A percentile compares a stretch with the other conserved stretches of the same genome.
phyloP scores from a whole-genome alignment of 2,888 invertebrate genomes.

The Archaeoteleia sp. region DNA sequence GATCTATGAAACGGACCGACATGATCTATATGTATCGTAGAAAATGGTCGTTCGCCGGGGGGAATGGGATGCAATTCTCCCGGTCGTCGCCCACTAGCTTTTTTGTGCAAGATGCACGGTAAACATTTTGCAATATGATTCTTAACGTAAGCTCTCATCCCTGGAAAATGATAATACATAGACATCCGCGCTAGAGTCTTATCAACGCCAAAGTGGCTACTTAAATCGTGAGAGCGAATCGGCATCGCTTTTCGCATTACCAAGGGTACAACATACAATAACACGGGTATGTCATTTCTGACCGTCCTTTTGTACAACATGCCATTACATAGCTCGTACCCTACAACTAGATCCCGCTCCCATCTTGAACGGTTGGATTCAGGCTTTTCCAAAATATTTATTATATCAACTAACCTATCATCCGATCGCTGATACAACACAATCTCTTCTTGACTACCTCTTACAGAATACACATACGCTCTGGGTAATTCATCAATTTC shows the following conservation, averaged over 20 bases:
- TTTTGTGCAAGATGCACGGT: slow-evolving; percentile 54
- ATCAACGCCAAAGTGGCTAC: slow-evolving; percentile 54
- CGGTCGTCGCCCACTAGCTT: slow-evolving; percentile 38
- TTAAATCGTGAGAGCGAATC: slow-evolving; percentile 46
- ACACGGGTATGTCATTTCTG: too few species aligned
- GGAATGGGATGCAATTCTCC: slow-evolving; percentile 57
- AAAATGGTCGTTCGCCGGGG: slow-evolving; percentile 54
- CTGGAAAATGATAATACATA: slow-evolving; percentile 52
- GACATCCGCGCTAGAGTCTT: slow-evolving; percentile 30
- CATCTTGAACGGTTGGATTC: neutral
- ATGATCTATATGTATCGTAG: slow-evolving; percentile 53
- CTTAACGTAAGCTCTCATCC: slow-evolving; percentile 49
- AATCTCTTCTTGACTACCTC: slow-evolving; percentile 12
- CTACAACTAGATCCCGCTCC: neutral
- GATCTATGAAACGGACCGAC: slow-evolving; percentile 43
- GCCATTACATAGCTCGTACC: neutral
- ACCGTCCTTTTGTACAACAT: slow-evolving; percentile 1
- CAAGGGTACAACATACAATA: slow-evolving; percentile 23
- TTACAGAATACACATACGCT: neutral
- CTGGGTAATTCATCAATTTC: too few species aligned
- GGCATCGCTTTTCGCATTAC: slow-evolving; percentile 24
- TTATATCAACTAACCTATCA: neutral
- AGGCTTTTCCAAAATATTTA: slow-evolving; percentile 8
- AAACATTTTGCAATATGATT: slow-evolving; percentile 54
- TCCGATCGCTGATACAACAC: slow-evolving; percentile 1